Percentiles rank a stretch among this genome's conserved stretches.
phyloP scores from a whole-genome alignment of 2,888 invertebrate genomes.

The Apodemia duryi region DNA sequence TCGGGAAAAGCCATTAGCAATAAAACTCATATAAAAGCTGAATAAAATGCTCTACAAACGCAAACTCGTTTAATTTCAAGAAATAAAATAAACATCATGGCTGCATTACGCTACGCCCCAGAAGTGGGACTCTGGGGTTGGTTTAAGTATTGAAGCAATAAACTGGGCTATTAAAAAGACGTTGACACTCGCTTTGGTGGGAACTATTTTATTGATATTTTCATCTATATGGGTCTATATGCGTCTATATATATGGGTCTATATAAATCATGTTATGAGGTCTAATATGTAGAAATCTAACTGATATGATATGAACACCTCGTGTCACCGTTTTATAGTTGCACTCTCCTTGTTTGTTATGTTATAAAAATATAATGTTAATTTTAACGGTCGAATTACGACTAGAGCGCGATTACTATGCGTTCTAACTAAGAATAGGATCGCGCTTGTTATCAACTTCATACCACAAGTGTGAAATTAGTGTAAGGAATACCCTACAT shows the following conservation, averaged over 20 bases:
- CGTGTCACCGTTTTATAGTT: too few species aligned
- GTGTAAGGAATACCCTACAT: too few species aligned
- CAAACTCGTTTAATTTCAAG: conserved; percentile 1
- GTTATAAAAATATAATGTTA: too few species aligned
- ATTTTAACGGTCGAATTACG: too few species aligned
- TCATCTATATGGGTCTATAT: background rate
- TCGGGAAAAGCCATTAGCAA: background rate
- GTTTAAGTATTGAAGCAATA: conserved; percentile 2
- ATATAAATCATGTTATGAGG: too few species aligned
- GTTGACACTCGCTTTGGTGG: background rate
- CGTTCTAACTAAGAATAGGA: too few species aligned
- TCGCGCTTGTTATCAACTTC: too few species aligned
- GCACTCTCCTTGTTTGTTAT: too few species aligned
- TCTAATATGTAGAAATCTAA: background rate
- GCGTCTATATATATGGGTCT: background rate
- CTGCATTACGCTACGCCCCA: conserved; percentile 21
- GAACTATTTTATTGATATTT: background rate
- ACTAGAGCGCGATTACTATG: too few species aligned
- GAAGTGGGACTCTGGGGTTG: conserved; percentile 19
- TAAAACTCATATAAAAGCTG: conserved; percentile 12
- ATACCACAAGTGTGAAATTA: too few species aligned
- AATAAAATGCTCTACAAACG: conserved; percentile 11
- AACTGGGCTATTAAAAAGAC: conserved; percentile 4
- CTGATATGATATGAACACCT: too few species aligned
- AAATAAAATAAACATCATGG: conserved; percentile 12